These are phyloP conservation scores for Cheilosia urbana DNA, from an alignment of 2,888 invertebrate genomes.

Conservation along the genomic window DNA sequence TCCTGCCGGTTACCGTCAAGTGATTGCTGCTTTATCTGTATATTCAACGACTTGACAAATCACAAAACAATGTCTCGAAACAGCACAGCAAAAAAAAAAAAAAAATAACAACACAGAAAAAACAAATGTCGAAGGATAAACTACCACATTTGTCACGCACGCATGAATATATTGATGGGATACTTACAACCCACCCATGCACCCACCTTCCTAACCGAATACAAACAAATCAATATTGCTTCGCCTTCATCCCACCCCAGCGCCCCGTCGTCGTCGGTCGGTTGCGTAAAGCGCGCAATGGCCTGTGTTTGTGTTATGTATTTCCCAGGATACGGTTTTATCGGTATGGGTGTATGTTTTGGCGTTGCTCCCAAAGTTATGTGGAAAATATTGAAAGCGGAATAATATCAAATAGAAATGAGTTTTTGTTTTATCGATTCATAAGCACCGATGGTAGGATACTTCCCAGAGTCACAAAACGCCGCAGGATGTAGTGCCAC, in stretches of 20 bases:
- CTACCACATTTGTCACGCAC: constrained; percentile 65
- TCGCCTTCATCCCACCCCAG: not conserved
- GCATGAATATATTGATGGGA: constrained; percentile 65
- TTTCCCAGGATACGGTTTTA: constrained; percentile 34
- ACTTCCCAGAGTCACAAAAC: constrained; percentile 1
- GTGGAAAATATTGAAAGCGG: constrained; percentile 19
- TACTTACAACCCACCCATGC: constrained; percentile 21
- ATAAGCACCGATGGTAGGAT: constrained; percentile 24
- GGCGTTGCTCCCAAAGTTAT: not conserved
- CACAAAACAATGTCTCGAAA: constrained; percentile 46
- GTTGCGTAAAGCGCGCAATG: not conserved
- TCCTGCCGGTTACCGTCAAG: constrained; percentile 28
- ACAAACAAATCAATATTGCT: constrained; percentile 39
- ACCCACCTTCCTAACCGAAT: constrained; percentile 1
- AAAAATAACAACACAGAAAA: not conserved
- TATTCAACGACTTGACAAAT: constrained; percentile 57
- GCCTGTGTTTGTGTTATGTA: constrained; percentile 11
- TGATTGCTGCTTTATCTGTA: constrained; percentile 44
- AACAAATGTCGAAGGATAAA: constrained; percentile 61
- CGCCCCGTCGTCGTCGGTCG: no score
- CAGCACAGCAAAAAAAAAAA: constrained; percentile 5
- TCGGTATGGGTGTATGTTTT: not conserved
- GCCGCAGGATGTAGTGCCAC: constrained; percentile 42
- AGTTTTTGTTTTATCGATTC: constrained; percentile 71
- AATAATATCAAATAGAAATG: constrained; percentile 61